Conservation (phyloP, 2,888 invertebrate species). For the Galeruca laticollis region DNA sequence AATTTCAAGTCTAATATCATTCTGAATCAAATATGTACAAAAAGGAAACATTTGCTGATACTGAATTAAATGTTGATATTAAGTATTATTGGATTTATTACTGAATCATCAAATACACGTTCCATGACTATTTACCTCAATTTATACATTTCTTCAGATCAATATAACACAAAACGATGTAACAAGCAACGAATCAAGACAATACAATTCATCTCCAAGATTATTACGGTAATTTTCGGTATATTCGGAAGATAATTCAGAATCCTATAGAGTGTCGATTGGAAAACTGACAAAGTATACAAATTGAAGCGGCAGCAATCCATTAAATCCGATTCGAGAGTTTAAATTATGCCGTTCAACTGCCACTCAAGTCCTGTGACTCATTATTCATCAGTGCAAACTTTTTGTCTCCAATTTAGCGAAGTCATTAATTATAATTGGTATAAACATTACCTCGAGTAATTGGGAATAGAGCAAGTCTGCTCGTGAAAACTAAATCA, state of each 20-base stretch:
- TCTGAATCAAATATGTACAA: too few relatives aligned
- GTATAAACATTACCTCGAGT: constrained; percentile 49
- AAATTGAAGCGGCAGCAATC: constrained; percentile 38
- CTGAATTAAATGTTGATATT: too few relatives aligned
- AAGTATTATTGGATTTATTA: too few relatives aligned
- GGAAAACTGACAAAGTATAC: constrained; percentile 30
- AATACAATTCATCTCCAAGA: background rate
- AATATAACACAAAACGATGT: background rate
- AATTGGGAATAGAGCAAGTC: constrained; percentile 55
- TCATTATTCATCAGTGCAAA: constrained; percentile 40
- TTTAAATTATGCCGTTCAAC: constrained; percentile 37
- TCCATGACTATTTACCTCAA: too few relatives aligned
- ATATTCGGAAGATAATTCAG: constrained; percentile 10
- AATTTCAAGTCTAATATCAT: too few relatives aligned
- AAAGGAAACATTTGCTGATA: too few relatives aligned
- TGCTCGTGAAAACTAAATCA: constrained; percentile 55
- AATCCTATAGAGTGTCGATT: constrained; percentile 31
- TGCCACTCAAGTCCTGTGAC: constrained; percentile 31
- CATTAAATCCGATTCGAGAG: constrained; percentile 30
- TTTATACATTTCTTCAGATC: too few relatives aligned
- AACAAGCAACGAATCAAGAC: background rate
- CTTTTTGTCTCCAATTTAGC: constrained; percentile 43
- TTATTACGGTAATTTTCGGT: background rate
- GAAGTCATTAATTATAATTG: constrained; percentile 54
- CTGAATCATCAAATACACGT: too few relatives aligned